These are phyloP conservation scores for Amblyopsis hoosieri DNA, from an alignment of 2,797 vertebrate species.

Conservation along the genomic window DNA sequence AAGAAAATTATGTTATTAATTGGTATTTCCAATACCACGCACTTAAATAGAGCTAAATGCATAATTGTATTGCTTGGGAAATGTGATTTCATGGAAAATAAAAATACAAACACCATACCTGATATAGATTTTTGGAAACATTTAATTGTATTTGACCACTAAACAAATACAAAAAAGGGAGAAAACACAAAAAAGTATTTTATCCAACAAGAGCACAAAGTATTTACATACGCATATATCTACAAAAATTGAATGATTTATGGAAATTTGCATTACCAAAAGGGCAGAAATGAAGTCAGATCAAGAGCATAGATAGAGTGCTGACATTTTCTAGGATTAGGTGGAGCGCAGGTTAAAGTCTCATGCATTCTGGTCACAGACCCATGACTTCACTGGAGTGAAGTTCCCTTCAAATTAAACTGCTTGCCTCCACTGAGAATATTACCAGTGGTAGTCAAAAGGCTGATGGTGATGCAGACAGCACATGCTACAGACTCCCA, in stretches of 20 bases:
- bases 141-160: conserved; percentile 52
- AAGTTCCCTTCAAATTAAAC: background rate
- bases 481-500: too few relatives aligned
- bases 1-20: too few relatives aligned
- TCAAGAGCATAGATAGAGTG: conserved; percentile 31
- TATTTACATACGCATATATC: conserved; percentile 78
- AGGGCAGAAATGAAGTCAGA: conserved; percentile 14
- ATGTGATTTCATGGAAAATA: too few relatives aligned
- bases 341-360: conserved; percentile 7
- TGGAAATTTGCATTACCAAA: conserved; percentile 24
- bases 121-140: conserved; percentile 22
- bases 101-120: too few relatives aligned
- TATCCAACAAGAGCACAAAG: conserved; percentile 49
- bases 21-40: too few relatives aligned
- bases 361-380: conserved; percentile 13
- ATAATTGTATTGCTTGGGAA: too few relatives aligned
- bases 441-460: background rate
- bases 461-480: too few relatives aligned
- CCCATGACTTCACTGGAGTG: background rate
- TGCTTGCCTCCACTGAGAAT: conserved; percentile 13
- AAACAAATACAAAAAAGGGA: conserved; percentile 64
- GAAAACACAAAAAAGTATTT: conserved; percentile 40
- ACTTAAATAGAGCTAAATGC: background rate
- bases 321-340: conserved; percentile 20
- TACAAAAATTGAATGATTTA: conserved; percentile 59